Evolutionary conservation across 2,888 invertebrate species (phyloP).

Genomic region (Alentia gelatinosa): DNA sequence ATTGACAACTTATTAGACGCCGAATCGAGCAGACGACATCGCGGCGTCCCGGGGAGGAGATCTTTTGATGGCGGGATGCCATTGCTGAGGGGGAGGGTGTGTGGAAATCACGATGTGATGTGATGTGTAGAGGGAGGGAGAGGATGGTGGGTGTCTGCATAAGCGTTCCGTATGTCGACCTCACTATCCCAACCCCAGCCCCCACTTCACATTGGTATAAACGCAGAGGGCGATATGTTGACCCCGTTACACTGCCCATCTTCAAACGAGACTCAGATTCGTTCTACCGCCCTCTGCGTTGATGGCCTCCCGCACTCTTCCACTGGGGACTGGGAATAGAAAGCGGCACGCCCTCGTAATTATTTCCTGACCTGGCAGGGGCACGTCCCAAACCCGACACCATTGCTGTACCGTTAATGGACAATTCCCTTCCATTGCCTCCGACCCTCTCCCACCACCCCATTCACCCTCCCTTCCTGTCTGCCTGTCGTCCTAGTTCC

Average conservation of each 20-base stretch:
- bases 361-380: slow-evolving; percentile 1
- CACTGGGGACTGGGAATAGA: not conserved
- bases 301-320: not conserved
- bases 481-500: no score
- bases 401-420: not conserved
- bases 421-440: not conserved
- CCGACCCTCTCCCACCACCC: not conserved
- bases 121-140: no score
- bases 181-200: no score
- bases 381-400: not conserved
- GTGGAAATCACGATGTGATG: no score
- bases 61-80: no score
- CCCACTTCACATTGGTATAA: no score
- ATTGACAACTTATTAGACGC: not conserved
- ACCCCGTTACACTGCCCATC: not conserved
- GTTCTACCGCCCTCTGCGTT: not conserved
- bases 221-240: not conserved
- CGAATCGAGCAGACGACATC: not conserved
- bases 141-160: no score
- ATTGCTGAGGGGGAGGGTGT: no score
- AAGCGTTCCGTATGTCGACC: not conserved
- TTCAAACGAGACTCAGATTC: not conserved
- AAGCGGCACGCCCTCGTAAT: not conserved
- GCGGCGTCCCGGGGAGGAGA: not conserved
- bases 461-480: no score